Base-by-base conservation (phyloP, 2,888 invertebrate species). In the Ectropis crepuscularia region DNA sequence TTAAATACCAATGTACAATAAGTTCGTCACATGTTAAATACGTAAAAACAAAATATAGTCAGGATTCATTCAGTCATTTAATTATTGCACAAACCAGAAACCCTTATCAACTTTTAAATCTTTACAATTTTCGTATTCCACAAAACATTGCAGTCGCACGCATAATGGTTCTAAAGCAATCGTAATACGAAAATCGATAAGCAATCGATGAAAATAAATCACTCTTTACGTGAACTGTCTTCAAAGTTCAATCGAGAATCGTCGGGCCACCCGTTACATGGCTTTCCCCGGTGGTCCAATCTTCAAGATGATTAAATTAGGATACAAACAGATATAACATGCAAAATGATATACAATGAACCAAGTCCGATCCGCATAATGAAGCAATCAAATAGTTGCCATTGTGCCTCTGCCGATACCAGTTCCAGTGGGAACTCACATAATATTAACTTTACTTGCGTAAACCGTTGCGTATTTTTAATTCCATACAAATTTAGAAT, bases 231-330 rank as follows among this genome's bases (percentile, higher is more conserved):
- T 73, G 57, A 83, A 78, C 79, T 85, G 84, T 86, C 85, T 82
- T 76, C 74, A 80, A 84, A 81, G 84, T 84, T 87, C 84, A 88
- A 85, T 85, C 84, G 80, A 76, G 78, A 82, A 85, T 82, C 81
- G 80, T 73, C 74, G 78, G 85, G 78, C 85, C 88, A 87, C 86
- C 90, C 88, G 87, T 84, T 86, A 80, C 83, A 82, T 76, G 74
- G 74, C 77, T 83, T 82, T 75, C 74, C 85, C 86, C 83, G 92
- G 92, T 92, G 92, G 92, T 92, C 92, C 92, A 90, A 89, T 89
- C 89, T 87, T 88, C 89, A 88, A 82, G 85, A 92, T 90, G 92
- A 90, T 92, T 91, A 92, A 92, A 92, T 92, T 92, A 88, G 92
- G 90, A 85, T 86, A 83, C 88, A 79, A 86, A 83, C 87, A 83